Base-by-base conservation (phyloP, 2,113 vertebrate genomes). In the Xiphophorus maculatus region DNA sequence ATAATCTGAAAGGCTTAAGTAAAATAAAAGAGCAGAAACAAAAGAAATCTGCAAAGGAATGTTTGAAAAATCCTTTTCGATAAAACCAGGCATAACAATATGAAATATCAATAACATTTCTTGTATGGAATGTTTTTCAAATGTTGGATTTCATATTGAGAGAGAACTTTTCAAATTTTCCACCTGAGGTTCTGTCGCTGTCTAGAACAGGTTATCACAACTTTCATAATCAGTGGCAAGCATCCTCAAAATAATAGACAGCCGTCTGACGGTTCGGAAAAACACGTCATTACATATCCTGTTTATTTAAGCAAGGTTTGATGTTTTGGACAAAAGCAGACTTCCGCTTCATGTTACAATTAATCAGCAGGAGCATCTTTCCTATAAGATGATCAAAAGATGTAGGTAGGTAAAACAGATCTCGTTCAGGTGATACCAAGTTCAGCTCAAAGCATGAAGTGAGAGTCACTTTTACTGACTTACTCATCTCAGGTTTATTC, bases 261-360 rank as follows among this genome's bases (percentile, higher is more conserved):
- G 61, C 68, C 79, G 67, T 71, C 85, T 74, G 82, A 88, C 66
- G 60, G 74, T 66, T 91, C 84, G 92, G 94, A 94, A 94, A 93
- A 90, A 85, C 54, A 78, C 91, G 88, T 92, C 87, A 91, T 83
- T 79, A 65, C 89, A 78, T 93, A 93, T 94, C 93, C 92, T 91
- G 92, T 94, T 93, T 91, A 87, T 90, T 89, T 82, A 71, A 71
- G 69, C 19, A 64, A 73, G 78, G 76, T 85, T 78, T 27, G 11
- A 22, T 73, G 71, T 83, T 87, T 87, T 75, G 76, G 81, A 76
- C 73, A 66, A 84, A 91, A 87, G 17, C 66, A 69, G 73, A 84
- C 74, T 79, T 82, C 66, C 79, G 77, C 75, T 58, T 69, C 33
- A 3, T 51, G 66, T 74, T 27, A 67, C 12, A 73, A 76, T 74